phyloP scores from a whole-genome alignment of 2,113 vertebrate species.

The Orycteropus afer region DNA sequence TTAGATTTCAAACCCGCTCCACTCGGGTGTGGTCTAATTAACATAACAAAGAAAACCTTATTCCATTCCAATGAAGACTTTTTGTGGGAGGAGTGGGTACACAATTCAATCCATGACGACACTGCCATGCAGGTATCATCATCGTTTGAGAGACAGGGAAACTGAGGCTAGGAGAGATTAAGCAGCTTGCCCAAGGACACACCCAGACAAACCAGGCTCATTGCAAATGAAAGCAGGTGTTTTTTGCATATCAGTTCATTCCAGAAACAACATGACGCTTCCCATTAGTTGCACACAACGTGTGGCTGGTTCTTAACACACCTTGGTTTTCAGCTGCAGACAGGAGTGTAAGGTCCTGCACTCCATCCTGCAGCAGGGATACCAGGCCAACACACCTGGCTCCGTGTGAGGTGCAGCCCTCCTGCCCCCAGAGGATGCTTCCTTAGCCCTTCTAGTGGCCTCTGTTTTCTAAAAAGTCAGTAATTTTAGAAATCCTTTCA shows the following conservation, averaged over 20 bases:
- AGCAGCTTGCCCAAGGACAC: background rate
- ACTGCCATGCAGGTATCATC: background rate
- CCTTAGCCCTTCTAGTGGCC: background rate
- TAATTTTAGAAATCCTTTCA: slow-evolving; percentile 5
- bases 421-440: background rate
- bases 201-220: background rate
- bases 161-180: background rate
- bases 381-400: background rate
- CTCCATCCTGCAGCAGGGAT: too few relatives aligned
- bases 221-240: background rate
- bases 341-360: background rate
- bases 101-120: background rate
- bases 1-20: background rate
- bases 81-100: background rate
- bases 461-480: background rate
- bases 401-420: background rate
- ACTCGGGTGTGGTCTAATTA: background rate
- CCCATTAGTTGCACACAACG: background rate
- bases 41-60: background rate
- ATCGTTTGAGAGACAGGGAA: background rate
- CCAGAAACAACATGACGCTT: background rate
- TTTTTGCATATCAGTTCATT: background rate
- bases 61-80: background rate
- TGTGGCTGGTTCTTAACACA: background rate
- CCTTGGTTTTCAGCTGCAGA: background rate